These are phyloP conservation scores for Lepus townsendii DNA, from an alignment of 2,797 vertebrate species.

Conservation along the genomic window DNA sequence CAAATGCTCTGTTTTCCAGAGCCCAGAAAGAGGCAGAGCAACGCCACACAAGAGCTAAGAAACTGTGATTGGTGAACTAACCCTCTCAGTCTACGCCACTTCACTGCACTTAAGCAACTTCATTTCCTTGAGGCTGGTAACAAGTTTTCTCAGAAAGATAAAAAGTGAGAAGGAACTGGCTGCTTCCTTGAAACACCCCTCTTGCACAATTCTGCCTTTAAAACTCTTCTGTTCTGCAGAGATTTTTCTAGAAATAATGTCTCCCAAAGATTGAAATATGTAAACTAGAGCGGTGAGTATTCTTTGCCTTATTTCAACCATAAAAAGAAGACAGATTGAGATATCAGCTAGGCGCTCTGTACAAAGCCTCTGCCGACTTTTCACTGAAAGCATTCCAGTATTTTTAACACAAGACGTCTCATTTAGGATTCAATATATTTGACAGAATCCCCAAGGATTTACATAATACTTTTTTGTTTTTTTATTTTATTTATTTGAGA, in stretches of 20 bases:
- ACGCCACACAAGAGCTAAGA: background rate
- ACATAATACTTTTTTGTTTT: too few species aligned
- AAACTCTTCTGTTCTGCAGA: background rate
- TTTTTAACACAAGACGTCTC: background rate
- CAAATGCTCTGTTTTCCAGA: slow-evolving; percentile 29
- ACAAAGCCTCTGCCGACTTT: background rate
- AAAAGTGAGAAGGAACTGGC: background rate
- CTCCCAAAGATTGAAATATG: background rate
- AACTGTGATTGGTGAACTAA: background rate
- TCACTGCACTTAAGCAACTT: background rate
- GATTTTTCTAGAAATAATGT: slow-evolving; percentile 16
- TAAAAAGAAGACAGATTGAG: background rate
- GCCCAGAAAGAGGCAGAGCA: background rate
- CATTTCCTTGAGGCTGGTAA: background rate
- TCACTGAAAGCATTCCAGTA: background rate
- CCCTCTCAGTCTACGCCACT: background rate
- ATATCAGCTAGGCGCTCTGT: background rate
- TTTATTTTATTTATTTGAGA: too few species aligned
- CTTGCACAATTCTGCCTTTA: background rate
- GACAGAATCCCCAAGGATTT: background rate
- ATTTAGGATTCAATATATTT: slow-evolving; percentile 11
- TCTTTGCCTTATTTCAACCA: background rate
- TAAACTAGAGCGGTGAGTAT: background rate
- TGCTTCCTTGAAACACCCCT: background rate
- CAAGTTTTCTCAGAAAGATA: background rate